Evolutionary conservation across 1,140 invertebrate species (phyloP), one percentile per base, ranked within the genome.

Genomic region (Holcopasites calliopsidis): DNA sequence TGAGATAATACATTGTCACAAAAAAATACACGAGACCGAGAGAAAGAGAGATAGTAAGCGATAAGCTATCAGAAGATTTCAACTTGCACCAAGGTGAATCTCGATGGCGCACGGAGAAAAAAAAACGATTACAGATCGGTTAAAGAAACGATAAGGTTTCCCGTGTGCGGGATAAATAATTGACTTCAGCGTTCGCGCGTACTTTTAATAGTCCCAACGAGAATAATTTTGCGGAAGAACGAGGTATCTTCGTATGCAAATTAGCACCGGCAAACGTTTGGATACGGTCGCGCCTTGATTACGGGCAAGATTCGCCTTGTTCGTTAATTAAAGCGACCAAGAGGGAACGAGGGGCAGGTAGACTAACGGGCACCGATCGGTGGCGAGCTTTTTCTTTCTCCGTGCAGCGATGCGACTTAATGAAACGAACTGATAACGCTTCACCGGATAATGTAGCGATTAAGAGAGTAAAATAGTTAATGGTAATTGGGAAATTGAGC

Each of bases 1-100:
- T 93, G 93, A 93, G 93, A 91, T 87, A 90, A 87, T 90, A 87
- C 16, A 80, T 85, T 80, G 78, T 80, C 81, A 86, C 75, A 85
- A 79, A 86, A n/a, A 47, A 81, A 80, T 85, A 84, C 79, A 75
- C 69, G 61, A 58, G 75, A 52, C 66, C 60, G 73, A 75, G 69
- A 61, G 21, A 54, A 35, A 52, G 23, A 66, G 55, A 74, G 26
- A 75, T 31, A 65, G 58, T 61, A 21, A 60, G n/a, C n/a, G 54
- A 62, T 40, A 33, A 38, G 33, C 18, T 47, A 38, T 68, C 74
- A 3, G 18, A 52, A 38, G 70, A 82, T 40, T 26, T 44, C 31
- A 49, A 40, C 42, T 52, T 38, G 49, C 42, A 54, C 5, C 28
- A 54, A 64, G 62, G 61, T 72, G 75, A 70, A 60, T 73, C 62